phyloP scores from a whole-genome alignment of 2,113 vertebrate species.

The Leptobrachium leishanense region DNA sequence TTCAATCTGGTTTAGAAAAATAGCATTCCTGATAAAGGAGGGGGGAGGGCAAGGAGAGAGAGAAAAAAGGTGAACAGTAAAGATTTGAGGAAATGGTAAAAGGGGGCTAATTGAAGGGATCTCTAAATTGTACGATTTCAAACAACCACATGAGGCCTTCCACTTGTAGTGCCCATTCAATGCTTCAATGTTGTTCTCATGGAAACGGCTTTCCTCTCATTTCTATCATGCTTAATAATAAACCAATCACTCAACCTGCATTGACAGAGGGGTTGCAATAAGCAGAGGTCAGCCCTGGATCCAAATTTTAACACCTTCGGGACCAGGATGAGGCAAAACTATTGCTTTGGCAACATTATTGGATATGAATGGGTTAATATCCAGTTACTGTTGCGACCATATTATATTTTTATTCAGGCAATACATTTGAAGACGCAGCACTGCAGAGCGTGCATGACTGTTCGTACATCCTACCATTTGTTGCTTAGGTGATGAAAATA shows the following conservation, averaged over 20 bases:
- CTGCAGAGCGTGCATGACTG: too few relatives aligned
- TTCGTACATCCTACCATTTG: too few relatives aligned
- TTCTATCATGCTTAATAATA: conserved; percentile 53
- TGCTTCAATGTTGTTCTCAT: conserved; percentile 51
- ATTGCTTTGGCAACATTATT: neutral
- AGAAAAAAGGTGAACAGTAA: conserved; percentile 12
- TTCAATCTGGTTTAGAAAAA: too few relatives aligned
- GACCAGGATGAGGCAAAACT: neutral
- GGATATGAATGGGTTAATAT: neutral
- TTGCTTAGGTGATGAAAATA: too few relatives aligned
- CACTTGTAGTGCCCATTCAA: conserved; percentile 39
- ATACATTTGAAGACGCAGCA: too few relatives aligned
- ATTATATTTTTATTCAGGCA: neutral
- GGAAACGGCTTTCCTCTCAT: conserved; percentile 53
- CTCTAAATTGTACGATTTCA: conserved; percentile 37
- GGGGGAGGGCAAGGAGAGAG: neutral
- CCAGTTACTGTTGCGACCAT: conserved; percentile 31
- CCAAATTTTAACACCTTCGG: conserved; percentile 7
- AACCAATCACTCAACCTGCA: conserved; percentile 46
- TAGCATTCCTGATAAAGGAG: neutral
- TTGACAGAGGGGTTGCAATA: conserved; percentile 47
- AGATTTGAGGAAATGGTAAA: conserved; percentile 40
- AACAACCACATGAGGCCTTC: conserved; percentile 50
- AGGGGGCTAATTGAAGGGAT: conserved; percentile 34
- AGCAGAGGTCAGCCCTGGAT: conserved; percentile 38